phyloP scores from a whole-genome alignment of 2,797 vertebrate species.

The Alexandromys oeconomus region DNA sequence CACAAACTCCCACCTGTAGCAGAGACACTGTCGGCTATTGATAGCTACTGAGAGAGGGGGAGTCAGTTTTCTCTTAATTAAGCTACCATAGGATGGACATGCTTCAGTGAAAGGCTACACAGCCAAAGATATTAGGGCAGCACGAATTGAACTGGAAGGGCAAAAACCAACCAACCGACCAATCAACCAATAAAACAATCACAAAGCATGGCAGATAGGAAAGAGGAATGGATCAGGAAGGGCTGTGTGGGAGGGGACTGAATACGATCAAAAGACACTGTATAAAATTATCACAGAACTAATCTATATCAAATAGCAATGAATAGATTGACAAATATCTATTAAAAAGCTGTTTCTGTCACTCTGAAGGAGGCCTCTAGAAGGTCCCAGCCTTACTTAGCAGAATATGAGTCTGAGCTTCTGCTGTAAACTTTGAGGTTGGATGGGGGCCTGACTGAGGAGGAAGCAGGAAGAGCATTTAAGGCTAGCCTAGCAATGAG shows the following conservation, averaged over 20 bases:
- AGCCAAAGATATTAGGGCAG: neutral
- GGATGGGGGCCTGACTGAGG: neutral
- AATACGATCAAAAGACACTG: neutral
- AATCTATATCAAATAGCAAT: neutral
- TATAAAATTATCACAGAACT: neutral
- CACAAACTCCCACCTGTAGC: neutral
- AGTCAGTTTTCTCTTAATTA: neutral
- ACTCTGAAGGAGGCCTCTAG: neutral
- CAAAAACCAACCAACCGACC: neutral
- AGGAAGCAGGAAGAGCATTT: neutral
- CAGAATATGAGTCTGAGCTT: neutral
- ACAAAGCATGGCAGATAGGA: neutral
- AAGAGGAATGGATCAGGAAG: neutral
- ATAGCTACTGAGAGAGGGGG: neutral
- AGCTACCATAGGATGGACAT: too few relatives aligned
- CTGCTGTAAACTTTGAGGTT: neutral
- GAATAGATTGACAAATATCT: neutral
- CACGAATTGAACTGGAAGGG: neutral
- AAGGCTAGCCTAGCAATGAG: neutral
- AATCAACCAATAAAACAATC: neutral
- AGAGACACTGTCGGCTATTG: neutral
- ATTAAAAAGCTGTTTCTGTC: neutral
- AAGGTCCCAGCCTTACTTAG: neutral
- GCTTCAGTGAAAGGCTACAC: neutral
- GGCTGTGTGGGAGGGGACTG: neutral